Evolutionary conservation across 1,140 invertebrate genomes (phyloP).

Genomic region (Sminthurides bifidus): DNA sequence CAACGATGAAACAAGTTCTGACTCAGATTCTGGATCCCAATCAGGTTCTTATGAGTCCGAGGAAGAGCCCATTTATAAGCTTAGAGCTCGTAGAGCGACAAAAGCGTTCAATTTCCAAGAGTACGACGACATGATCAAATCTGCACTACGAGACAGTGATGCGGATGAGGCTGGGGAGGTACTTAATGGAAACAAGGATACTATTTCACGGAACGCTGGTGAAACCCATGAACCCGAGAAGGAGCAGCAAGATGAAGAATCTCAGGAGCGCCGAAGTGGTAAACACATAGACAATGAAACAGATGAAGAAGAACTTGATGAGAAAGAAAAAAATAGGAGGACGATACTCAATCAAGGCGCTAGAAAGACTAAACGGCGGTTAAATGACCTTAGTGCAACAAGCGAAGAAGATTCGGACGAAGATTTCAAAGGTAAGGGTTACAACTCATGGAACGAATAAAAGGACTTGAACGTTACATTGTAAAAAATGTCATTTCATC

Average conservation of each 20-base stretch:
- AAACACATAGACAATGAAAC: constrained; percentile 34
- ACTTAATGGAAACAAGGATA: constrained; percentile 21
- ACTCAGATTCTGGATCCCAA: constrained; percentile 4
- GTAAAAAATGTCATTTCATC: constrained; percentile 10
- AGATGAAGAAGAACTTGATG: constrained; percentile 42
- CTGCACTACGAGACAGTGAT: constrained; percentile 61
- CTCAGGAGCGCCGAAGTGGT: no score
- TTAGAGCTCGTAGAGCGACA: constrained; percentile 57
- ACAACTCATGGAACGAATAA: no score
- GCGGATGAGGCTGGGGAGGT: constrained; percentile 33
- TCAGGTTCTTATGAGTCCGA: constrained; percentile 15
- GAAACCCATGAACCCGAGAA: constrained; percentile 38
- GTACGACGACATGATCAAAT: constrained; percentile 86
- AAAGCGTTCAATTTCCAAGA: constrained; percentile 72
- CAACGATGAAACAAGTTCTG: constrained; percentile 15
- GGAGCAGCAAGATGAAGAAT: constrained; percentile 40
- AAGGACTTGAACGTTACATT: background rate
- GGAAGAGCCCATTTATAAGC: constrained; percentile 62
- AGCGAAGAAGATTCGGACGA: constrained; percentile 69
- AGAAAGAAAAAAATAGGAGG: constrained; percentile 17
- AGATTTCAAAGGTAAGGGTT: constrained; percentile 65
- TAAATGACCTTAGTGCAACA: constrained; percentile 67
- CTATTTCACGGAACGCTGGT: constrained; percentile 22
- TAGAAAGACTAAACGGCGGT: constrained; percentile 35
- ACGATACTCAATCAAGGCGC: constrained; percentile 17